Evolutionary conservation across 2,888 invertebrate genomes (phyloP), one percentile per base, ranked within the genome.

Genomic region (Eurytoma californica): DNA sequence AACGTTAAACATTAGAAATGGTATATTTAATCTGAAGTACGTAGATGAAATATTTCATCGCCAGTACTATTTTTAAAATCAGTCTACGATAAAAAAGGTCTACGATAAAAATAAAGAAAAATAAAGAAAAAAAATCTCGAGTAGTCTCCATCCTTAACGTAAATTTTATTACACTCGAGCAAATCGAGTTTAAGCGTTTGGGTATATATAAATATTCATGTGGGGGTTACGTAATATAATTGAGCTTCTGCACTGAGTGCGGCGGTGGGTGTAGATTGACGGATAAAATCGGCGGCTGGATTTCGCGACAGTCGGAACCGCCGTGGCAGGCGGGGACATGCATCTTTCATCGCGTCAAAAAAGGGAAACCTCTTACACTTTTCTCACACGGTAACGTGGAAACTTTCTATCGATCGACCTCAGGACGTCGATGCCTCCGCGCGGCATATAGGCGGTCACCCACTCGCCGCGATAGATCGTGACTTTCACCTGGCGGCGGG

Each of bases 391-490:
- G 18, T n/a, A 9, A 24, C 14, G 49, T 20, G n/a, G 49, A 24
- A 76, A 81, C 81, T 79, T 82, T 83, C 83, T 83, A 82, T 82
- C 80, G 61, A 78, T 70, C 70, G 61, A 70, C 57, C 60, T 58
- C 47, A 60, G 68, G 68, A n/a, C 39, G 53, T 53, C 30, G 63
- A 61, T 57, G 53, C 12, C 47, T 39, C 9, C 4, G 61, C 13
- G 24, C 24, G 24, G 24, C 24, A 24, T 18, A 18, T 61, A 14
- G 3, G 9, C 63, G 63, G 63, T 63, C 63, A 63, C 20, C 63
- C 39, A 12, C 28, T 12, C 20, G 39, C 4, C 16, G 39, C 0
- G 18, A 63, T 39, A 16, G 55, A 68, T 68, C 16, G n/a, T 30
- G 61, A 63, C 63, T 63, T 63, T 63, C 63, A 63, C 63, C 39